phyloP scores from a whole-genome alignment of 2,797 vertebrate genomes.

The Lepus townsendii region DNA sequence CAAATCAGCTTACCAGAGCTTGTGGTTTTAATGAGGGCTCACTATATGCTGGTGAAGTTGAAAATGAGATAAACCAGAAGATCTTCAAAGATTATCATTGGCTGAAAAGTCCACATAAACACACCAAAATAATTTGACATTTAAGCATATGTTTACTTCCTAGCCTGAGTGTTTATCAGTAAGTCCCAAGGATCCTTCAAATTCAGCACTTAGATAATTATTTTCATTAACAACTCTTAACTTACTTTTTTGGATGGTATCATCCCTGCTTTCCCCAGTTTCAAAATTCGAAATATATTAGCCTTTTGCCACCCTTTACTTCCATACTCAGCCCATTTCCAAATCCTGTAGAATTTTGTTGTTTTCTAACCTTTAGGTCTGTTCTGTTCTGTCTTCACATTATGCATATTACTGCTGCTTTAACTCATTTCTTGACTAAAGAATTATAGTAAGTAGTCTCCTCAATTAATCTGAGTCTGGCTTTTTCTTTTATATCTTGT shows the following conservation, averaged over 20 bases:
- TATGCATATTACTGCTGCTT: neutral
- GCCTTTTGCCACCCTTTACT: neutral
- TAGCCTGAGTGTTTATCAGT: neutral
- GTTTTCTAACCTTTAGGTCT: neutral
- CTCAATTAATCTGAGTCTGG: neutral
- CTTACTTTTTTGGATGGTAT: neutral
- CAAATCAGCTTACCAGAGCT: neutral
- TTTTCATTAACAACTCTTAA: neutral
- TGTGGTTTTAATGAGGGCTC: constrained; percentile 34
- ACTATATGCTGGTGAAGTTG: neutral
- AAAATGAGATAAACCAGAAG: constrained; percentile 49
- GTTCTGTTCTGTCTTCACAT: neutral
- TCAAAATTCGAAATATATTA: neutral
- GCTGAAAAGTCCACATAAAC: constrained; percentile 9
- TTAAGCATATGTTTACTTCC: neutral
- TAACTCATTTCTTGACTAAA: constrained; percentile 10
- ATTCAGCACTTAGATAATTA: neutral
- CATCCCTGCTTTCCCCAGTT: neutral
- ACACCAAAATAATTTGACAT: neutral
- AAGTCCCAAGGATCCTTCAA: neutral
- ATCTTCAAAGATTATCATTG: neutral
- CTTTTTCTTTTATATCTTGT: neutral
- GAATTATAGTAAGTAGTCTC: constrained; percentile 2
- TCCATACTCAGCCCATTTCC: neutral
- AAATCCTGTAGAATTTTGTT: neutral